Percentiles rank a stretch among this genome's conserved stretches.
Conservation (phyloP, 2,113 vertebrate genomes). For the Amphiprion percula region DNA sequence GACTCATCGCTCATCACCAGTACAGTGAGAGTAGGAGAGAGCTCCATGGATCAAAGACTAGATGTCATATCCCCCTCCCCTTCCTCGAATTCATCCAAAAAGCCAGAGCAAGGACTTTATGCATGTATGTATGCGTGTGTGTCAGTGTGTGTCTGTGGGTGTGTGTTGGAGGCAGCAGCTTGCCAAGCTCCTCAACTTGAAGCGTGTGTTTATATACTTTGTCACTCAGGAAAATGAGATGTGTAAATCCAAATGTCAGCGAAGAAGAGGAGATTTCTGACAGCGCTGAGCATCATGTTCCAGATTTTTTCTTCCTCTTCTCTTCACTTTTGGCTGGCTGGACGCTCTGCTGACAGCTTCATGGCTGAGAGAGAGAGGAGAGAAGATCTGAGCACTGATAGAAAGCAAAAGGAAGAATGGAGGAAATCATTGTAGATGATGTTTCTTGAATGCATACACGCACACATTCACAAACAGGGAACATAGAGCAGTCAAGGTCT, state of each 20-base stretch:
- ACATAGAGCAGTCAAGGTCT: background rate
- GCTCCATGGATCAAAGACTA: slow-evolving; percentile 76
- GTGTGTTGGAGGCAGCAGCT: slow-evolving; percentile 36
- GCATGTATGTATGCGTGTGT: slow-evolving; percentile 35
- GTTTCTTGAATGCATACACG: slow-evolving; percentile 25
- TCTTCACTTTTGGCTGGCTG: slow-evolving; percentile 52
- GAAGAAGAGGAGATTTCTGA: slow-evolving; percentile 70
- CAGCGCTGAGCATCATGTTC: slow-evolving; percentile 57
- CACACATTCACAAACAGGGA: background rate
- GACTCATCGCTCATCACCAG: slow-evolving; percentile 76
- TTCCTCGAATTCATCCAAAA: slow-evolving; percentile 64
- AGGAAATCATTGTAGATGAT: slow-evolving; percentile 16
- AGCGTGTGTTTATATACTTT: slow-evolving; percentile 83
- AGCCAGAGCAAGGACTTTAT: slow-evolving; percentile 44
- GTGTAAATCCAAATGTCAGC: slow-evolving; percentile 80
- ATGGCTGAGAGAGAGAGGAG: slow-evolving; percentile 49
- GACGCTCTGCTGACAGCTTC: slow-evolving; percentile 73
- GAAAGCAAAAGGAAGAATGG: slow-evolving; percentile 9
- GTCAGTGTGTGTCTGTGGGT: slow-evolving; percentile 37
- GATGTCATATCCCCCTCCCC: slow-evolving; percentile 66
- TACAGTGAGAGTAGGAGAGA: slow-evolving; percentile 54
- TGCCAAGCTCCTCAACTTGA: slow-evolving; percentile 73
- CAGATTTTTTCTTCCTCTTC: slow-evolving; percentile 58
- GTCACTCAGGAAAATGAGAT: slow-evolving; percentile 83
- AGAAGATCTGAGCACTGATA: slow-evolving; percentile 45